phyloP scores from a whole-genome alignment of 2,888 invertebrate species.

The Colostygia pectinataria region DNA sequence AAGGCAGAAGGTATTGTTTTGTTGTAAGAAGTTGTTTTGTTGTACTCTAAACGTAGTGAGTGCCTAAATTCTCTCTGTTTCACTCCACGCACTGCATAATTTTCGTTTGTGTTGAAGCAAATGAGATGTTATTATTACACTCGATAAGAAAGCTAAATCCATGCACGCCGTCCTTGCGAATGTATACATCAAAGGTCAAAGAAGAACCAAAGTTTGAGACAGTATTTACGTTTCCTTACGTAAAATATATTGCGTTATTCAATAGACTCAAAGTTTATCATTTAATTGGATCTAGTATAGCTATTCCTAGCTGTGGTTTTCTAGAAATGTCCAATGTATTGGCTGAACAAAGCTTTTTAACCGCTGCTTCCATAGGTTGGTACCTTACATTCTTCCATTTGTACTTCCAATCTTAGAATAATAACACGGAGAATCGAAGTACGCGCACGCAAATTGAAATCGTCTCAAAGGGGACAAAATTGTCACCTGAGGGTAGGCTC shows the following conservation, averaged over 20 bases:
- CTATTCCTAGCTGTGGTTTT: constrained; percentile 64
- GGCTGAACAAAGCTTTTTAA: constrained; percentile 50
- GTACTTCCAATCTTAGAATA: too few relatives aligned
- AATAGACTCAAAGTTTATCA: constrained; percentile 83
- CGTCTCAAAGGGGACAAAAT: too few relatives aligned
- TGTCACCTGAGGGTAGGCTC: too few relatives aligned
- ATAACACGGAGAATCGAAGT: too few relatives aligned
- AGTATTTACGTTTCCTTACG: constrained; percentile 67
- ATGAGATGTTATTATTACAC: constrained; percentile 6
- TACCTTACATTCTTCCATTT: not conserved
- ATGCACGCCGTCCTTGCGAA: constrained; percentile 5
- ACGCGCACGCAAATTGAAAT: too few relatives aligned
- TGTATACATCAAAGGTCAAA: constrained; percentile 13
- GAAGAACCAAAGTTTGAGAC: constrained; percentile 52
- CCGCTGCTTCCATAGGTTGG: constrained; percentile 67
- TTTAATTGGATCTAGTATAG: constrained; percentile 58
- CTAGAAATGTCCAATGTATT: constrained; percentile 63
- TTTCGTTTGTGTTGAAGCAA: too few relatives aligned
- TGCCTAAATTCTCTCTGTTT: too few relatives aligned
- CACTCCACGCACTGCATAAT: too few relatives aligned
- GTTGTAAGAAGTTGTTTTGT: too few relatives aligned
- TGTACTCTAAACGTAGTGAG: too few relatives aligned
- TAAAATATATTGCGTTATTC: constrained; percentile 71
- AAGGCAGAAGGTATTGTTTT: too few relatives aligned
- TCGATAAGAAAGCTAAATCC: constrained; percentile 17